A percentile compares a stretch with the other conserved stretches of the same genome.
Evolutionary conservation across 2,113 vertebrate species (phyloP).

Genomic region (Oncorhynchus gorbuscha): DNA sequence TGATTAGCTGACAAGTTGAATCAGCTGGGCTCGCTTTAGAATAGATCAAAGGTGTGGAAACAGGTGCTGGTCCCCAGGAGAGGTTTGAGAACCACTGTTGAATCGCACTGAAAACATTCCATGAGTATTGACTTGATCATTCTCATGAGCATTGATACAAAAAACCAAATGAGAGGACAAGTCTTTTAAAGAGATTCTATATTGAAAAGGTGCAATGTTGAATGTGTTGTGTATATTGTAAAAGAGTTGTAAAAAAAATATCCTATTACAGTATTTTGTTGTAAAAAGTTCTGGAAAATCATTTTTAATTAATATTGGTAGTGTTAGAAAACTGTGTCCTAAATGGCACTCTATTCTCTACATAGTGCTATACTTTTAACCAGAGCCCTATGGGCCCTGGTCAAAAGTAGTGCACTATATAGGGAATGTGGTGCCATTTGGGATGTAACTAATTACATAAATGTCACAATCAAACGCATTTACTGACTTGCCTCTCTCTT

Average conservation of each 20-base stretch:
- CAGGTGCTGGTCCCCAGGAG: not conserved
- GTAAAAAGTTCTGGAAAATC: constrained; percentile 38
- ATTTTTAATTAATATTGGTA: constrained; percentile 15
- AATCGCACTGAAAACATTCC: not conserved
- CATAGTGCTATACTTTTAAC: no score
- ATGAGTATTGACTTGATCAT: not conserved
- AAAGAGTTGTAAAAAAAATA: constrained; percentile 36
- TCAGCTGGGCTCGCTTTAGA: no score
- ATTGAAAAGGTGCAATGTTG: constrained; percentile 35
- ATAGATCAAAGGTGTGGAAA: not conserved
- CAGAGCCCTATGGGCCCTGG: no score
- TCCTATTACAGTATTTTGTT: constrained; percentile 27
- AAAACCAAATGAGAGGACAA: constrained; percentile 44
- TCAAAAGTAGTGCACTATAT: no score
- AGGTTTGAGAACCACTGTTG: no score
- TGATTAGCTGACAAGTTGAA: no score
- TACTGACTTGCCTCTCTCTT: constrained; percentile 36
- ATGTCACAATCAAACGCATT: constrained; percentile 38
- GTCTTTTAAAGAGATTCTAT: constrained; percentile 29
- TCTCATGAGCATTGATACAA: constrained; percentile 42
- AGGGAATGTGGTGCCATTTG: no score
- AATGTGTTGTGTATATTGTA: constrained; percentile 54
- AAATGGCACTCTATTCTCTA: no score
- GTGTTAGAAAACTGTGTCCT: not conserved
- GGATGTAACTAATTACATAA: constrained; percentile 8